Evolutionary conservation across 2,797 vertebrate genomes (phyloP).

Genomic region (Megalops cyprinoides): DNA sequence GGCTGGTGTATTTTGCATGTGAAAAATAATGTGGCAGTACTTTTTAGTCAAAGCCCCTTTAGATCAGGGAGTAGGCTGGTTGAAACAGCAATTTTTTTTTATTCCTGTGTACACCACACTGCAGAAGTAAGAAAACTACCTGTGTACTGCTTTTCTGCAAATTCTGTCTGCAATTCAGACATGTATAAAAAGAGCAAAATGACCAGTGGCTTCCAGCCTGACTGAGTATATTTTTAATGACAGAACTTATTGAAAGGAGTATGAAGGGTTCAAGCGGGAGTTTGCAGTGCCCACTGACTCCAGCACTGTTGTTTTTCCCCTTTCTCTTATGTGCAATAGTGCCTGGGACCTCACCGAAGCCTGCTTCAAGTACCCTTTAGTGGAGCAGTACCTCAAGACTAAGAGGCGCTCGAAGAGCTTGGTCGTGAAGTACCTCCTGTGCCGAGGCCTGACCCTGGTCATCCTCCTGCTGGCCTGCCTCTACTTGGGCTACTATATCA

Average conservation of each 20-base stretch:
- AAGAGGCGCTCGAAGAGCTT: slow-evolving; percentile 78
- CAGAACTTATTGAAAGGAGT: background rate
- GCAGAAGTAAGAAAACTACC: no score
- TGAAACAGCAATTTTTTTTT: no score
- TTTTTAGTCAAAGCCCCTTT: no score
- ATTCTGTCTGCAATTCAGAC: background rate
- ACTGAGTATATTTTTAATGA: background rate
- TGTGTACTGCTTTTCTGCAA: no score
- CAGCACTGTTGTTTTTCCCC: background rate
- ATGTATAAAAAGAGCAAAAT: background rate
- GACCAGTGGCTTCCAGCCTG: background rate
- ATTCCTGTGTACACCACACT: no score
- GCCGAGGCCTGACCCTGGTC: slow-evolving; percentile 76
- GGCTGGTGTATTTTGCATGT: background rate
- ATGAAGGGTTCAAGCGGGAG: background rate
- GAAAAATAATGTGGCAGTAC: no score
- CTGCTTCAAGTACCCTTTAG: slow-evolving; percentile 88
- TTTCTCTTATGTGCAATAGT: slow-evolving; percentile 50
- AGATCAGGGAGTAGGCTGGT: no score
- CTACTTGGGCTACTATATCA: slow-evolving; percentile 90
- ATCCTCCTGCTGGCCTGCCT: slow-evolving; percentile 80
- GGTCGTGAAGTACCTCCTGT: slow-evolving; percentile 81
- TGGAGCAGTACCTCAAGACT: slow-evolving; percentile 91
- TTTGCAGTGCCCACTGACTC: background rate
- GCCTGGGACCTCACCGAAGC: slow-evolving; percentile 82